phyloP scores from a whole-genome alignment of 30 jellyfish, hydroid and myxozoan genomes.

The Hydractinia symbiolongicarpus region DNA sequence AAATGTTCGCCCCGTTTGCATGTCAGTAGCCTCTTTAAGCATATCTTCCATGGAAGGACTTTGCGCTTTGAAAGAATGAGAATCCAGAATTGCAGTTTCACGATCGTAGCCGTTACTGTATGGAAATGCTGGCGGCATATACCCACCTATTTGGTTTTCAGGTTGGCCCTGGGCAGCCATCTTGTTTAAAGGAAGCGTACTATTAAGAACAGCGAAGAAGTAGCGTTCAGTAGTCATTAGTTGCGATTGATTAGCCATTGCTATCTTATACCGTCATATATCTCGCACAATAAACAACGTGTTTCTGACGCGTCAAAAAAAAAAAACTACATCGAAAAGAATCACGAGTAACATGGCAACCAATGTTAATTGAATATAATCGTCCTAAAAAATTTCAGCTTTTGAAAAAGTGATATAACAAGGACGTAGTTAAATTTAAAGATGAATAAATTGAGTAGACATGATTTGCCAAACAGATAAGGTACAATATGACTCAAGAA shows the following conservation, averaged over 20 bases:
- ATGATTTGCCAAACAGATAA: too few relatives aligned
- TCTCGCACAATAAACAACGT: background rate
- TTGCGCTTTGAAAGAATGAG: constrained; percentile 21
- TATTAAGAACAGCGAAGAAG: background rate
- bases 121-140: constrained; percentile 36
- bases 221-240: background rate
- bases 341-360: too few relatives aligned
- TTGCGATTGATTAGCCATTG: constrained; percentile 8
- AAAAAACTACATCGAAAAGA: too few relatives aligned
- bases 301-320: too few relatives aligned
- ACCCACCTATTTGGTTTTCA: constrained; percentile 28
- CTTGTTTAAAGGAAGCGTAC: constrained; percentile 14
- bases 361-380: too few relatives aligned
- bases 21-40: constrained; percentile 96
- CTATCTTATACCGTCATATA: constrained; percentile 1
- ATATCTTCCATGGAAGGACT: constrained; percentile 73
- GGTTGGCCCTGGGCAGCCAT: constrained; percentile 30
- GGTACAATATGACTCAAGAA: too few relatives aligned
- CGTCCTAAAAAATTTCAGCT: too few relatives aligned
- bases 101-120: constrained; percentile 44
- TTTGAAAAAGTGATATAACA: too few relatives aligned
- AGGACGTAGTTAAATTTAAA: too few relatives aligned
- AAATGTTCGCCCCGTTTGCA: constrained; percentile 56
- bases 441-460: too few relatives aligned
- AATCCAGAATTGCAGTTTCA: constrained; percentile 42